Conservation (phyloP, 2,113 vertebrate species). For the Gadus macrocephalus region DNA sequence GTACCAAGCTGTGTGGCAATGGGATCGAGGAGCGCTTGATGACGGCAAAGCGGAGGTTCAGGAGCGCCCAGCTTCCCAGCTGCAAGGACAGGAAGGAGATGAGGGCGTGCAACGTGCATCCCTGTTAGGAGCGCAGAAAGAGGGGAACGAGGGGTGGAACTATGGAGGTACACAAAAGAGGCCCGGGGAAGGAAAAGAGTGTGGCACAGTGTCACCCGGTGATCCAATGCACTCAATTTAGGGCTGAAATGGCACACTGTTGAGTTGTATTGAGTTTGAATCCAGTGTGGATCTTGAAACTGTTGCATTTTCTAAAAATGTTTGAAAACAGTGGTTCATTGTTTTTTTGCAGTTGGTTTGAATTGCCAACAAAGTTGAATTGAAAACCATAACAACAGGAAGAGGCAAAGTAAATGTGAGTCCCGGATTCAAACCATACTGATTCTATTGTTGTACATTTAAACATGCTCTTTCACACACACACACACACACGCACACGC, state of each 20-base stretch:
- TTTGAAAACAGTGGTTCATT: too few relatives aligned
- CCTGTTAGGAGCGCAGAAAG: conserved; percentile 77
- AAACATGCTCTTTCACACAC: conserved; percentile 51
- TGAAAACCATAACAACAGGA: background rate
- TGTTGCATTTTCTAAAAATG: too few relatives aligned
- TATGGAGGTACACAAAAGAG: conserved; percentile 1
- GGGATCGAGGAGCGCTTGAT: conserved; percentile 96
- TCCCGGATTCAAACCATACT: conserved; percentile 33
- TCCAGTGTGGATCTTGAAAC: conserved; percentile 35
- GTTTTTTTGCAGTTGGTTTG: too few relatives aligned
- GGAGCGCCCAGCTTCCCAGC: conserved; percentile 86
- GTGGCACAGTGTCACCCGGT: conserved; percentile 51
- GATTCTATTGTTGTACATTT: conserved; percentile 59
- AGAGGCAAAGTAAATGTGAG: background rate
- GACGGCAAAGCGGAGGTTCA: conserved; percentile 93
- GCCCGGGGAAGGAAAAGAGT: conserved; percentile 20
- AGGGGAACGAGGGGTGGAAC: conserved; percentile 9
- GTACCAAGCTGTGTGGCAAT: conserved; percentile 88
- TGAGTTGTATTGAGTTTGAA: conserved; percentile 68
- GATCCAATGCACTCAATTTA: conserved; percentile 66
- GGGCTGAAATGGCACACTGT: conserved; percentile 68
- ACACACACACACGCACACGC: too few relatives aligned
- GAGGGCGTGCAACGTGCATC: conserved; percentile 93
- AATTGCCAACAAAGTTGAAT: too few relatives aligned
- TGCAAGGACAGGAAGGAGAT: conserved; percentile 99